Evolutionary conservation across 2,797 vertebrate species (phyloP).

Genomic region (Notolabrus celidotus): DNA sequence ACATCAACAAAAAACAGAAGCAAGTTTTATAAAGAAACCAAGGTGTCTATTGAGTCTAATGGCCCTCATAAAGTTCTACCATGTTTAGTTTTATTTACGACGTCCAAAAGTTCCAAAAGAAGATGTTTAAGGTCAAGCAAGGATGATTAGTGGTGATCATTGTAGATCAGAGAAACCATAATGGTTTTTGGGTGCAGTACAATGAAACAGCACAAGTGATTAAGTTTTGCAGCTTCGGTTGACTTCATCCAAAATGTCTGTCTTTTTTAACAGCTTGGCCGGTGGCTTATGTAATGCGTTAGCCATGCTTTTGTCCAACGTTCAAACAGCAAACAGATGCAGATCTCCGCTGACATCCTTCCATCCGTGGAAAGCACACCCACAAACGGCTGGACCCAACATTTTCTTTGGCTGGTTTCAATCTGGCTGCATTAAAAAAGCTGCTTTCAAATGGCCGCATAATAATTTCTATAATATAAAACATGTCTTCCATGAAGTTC

Average conservation of each 20-base stretch:
- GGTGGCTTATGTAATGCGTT: constrained; percentile 53
- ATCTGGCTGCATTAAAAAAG: constrained; percentile 46
- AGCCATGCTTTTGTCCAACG: constrained; percentile 64
- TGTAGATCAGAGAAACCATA: background rate
- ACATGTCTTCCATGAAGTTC: constrained; percentile 66
- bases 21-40: background rate
- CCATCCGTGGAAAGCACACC: constrained; percentile 56
- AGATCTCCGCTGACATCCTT: constrained; percentile 49
- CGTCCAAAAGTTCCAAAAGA: background rate
- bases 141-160: constrained; percentile 3
- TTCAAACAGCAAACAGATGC: constrained; percentile 77
- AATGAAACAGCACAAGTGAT: constrained; percentile 41
- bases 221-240: constrained; percentile 25
- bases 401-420: constrained; percentile 65
- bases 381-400: constrained; percentile 34
- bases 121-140: background rate
- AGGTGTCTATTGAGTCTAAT: background rate
- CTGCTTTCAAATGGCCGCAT: constrained; percentile 55
- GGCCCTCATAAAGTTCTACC: background rate
- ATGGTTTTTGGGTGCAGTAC: constrained; percentile 3
- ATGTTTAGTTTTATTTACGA: background rate
- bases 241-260: constrained; percentile 35
- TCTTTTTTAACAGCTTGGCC: constrained; percentile 25
- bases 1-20: background rate
- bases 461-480: constrained; percentile 75